Percentiles rank a stretch among this genome's conserved stretches.
phyloP scores from a whole-genome alignment of 2,888 invertebrate species.

The Epinotia ramella region DNA sequence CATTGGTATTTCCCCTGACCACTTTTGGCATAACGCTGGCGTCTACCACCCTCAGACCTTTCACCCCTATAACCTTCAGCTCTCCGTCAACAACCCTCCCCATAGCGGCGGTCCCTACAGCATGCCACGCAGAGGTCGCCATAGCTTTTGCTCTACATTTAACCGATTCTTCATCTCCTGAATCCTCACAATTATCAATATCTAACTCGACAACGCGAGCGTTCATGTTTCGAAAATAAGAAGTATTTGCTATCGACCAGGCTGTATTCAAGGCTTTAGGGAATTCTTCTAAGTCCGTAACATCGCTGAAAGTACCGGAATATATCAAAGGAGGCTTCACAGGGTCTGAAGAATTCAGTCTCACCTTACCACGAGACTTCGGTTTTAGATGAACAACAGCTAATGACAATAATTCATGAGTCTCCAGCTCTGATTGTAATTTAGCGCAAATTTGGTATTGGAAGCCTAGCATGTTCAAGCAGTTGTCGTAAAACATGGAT shows the following conservation, averaged over 20 bases:
- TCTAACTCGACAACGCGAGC: slow-evolving; percentile 62
- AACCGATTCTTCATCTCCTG: slow-evolving; percentile 65
- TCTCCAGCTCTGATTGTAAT: slow-evolving; percentile 56
- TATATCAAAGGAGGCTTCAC: slow-evolving; percentile 65
- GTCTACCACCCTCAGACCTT: slow-evolving; percentile 67
- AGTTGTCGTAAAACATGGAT: slow-evolving; percentile 56
- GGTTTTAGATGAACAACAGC: slow-evolving; percentile 72
- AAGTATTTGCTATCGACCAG: slow-evolving; percentile 60
- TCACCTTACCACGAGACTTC: slow-evolving; percentile 67
- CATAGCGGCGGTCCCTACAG: slow-evolving; percentile 73
- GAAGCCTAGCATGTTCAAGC: slow-evolving; percentile 60
- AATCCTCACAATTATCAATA: slow-evolving; percentile 58
- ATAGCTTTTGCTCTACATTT: slow-evolving; percentile 70
- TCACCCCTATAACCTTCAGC: slow-evolving; percentile 63
- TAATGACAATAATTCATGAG: slow-evolving; percentile 63
- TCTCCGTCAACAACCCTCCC: slow-evolving; percentile 66
- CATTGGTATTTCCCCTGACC: slow-evolving; percentile 73
- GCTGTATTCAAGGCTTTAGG: slow-evolving; percentile 62
- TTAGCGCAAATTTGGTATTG: slow-evolving; percentile 59
- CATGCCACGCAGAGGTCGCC: slow-evolving; percentile 74
- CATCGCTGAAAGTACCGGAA: slow-evolving; percentile 66
- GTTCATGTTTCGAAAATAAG: slow-evolving; percentile 61
- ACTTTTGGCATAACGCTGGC: slow-evolving; percentile 73
- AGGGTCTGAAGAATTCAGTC: slow-evolving; percentile 60
- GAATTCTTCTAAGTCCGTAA: slow-evolving; percentile 61